These are phyloP conservation scores for Mormyrus proboscirostris DNA, from an alignment of 2,797 vertebrate genomes.

Conservation along the genomic window DNA sequence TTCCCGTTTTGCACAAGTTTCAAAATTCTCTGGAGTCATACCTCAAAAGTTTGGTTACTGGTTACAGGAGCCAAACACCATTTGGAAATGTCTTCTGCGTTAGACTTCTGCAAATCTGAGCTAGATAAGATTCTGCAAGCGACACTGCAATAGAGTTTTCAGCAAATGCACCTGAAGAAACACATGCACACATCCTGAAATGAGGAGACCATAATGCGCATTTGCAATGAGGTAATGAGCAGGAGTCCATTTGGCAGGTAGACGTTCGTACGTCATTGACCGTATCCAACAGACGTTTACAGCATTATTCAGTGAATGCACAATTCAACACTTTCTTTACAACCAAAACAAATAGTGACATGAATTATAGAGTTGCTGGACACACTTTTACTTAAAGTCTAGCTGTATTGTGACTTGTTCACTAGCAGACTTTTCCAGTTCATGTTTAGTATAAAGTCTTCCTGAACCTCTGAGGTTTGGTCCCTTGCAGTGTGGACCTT, in stretches of 20 bases:
- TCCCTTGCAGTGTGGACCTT: not conserved
- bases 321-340: not conserved
- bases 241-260: not conserved
- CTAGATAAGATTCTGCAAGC: not conserved
- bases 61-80: not conserved
- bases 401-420: not conserved
- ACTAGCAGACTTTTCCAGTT: not conserved
- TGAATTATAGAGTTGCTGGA: not conserved
- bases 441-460: constrained; percentile 15
- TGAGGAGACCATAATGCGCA: not conserved
- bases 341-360: not conserved
- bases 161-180: not conserved
- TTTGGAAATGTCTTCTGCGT: not conserved
- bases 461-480: not conserved
- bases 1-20: not conserved
- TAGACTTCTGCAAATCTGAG: not conserved
- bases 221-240: not conserved
- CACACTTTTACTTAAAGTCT: not conserved
- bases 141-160: not conserved
- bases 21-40: not conserved
- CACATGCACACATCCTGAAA: not conserved
- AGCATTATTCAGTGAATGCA: not conserved
- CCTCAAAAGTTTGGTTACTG: not conserved
- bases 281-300: not conserved
- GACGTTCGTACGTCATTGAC: not conserved